Evolutionary conservation across 2,797 vertebrate species (phyloP), one percentile per base, ranked within the genome.

Genomic region (Amphiprion clarkii): DNA sequence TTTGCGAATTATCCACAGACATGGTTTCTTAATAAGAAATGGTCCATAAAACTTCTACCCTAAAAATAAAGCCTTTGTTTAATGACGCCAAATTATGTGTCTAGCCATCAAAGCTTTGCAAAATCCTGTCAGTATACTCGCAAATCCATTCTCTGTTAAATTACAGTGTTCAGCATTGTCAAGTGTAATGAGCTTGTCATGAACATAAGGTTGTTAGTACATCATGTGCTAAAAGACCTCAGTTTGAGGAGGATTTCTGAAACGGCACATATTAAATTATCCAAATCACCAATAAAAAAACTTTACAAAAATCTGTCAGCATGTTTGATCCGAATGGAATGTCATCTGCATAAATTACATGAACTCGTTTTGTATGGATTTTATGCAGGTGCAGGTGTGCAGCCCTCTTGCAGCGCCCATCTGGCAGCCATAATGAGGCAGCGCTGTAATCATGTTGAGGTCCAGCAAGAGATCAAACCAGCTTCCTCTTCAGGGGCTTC

Each of bases 1-100:
- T 51, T 81, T 68, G 51, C 68, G 51, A 79, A 27, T 27, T 27
- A 79, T 81, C 79, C 76, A 49, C 87, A 83, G 85, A 77, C 66
- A 71, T 63, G 70, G 52, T 46, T 83, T 85, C 82, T 74, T 59
- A 84, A 78, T 42, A 79, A 74, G 76, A 85, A 87, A 82, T 57
- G 56, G 68, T 64, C 63, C 76, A 48, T 57, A 19, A 62, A 40
- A 72, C 60, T 67, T 65, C 74, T 77, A 79, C 46, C 57, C 64
- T 52, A 68, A 53, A 61, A 67, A 79, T 88, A 87, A 83, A 83
- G 73, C 65, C 70, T 60, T 58, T 62, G 59, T 66, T 62, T 49
- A 71, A 85, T 79, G 63, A 81, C 63, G 52, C 59, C 39, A 46
- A 57, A 83, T 78, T 63, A 69, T 55, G 69, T 10, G 51, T 82